Evolutionary conservation across 2,888 invertebrate genomes (phyloP).

Genomic region (Pimpla rufipes): DNA sequence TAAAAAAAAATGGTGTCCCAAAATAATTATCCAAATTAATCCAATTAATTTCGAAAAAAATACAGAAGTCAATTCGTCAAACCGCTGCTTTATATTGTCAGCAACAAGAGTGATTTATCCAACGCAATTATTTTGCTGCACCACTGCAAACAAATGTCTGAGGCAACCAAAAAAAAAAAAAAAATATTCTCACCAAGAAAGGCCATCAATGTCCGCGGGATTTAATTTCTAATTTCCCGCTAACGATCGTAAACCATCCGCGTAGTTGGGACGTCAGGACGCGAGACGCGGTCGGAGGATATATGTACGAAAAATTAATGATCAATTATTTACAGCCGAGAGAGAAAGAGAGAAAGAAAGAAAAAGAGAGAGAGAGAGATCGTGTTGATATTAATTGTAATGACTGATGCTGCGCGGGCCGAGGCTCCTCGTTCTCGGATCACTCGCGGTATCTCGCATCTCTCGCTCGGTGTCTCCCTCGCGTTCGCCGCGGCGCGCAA

Average conservation of each 20-base stretch:
- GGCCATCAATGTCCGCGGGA: no score
- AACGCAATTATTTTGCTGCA: no score
- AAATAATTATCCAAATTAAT: no score
- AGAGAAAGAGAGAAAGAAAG: no score
- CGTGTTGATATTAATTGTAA: slow-evolving; percentile 57
- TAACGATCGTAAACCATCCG: neutral
- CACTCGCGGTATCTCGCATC: slow-evolving; percentile 57
- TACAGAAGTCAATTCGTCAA: no score
- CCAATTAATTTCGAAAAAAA: no score
- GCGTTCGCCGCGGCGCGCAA: slow-evolving; percentile 56
- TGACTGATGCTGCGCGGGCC: slow-evolving; percentile 52
- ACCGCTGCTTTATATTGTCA: no score
- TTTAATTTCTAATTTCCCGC: neutral
- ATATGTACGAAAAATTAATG: neutral
- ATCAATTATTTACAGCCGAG: slow-evolving; percentile 47
- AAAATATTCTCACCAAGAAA: neutral
- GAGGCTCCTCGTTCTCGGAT: slow-evolving; percentile 51
- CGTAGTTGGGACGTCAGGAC: neutral
- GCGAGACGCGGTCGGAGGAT: no score
- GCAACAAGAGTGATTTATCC: no score
- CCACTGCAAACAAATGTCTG: no score
- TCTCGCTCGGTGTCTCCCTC: slow-evolving; percentile 47
- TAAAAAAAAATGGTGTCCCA: no score
- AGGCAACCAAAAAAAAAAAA: neutral
- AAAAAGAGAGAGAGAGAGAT: no score